A percentile compares a stretch with the other conserved stretches of the same genome.
These are phyloP conservation scores for Phragmatobia fuliginosa DNA, from an alignment of 2,888 invertebrate species.

Conservation along the genomic window DNA sequence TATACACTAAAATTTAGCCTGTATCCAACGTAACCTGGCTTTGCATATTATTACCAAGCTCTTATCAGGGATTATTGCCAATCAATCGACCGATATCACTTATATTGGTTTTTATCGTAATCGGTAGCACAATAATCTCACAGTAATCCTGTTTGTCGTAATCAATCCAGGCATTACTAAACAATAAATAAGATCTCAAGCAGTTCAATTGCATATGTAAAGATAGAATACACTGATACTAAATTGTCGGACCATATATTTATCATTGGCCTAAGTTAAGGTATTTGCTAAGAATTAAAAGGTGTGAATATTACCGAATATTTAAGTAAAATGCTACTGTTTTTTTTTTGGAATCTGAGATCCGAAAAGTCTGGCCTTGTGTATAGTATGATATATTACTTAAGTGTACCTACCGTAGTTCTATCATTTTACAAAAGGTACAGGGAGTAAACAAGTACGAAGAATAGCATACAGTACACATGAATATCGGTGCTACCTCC, in stretches of 20 bases:
- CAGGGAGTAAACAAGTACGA: no score
- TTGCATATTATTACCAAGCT: neutral
- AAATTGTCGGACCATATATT: neutral
- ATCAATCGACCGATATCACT: constrained; percentile 1
- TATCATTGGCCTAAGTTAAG: neutral
- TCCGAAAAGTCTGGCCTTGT: no score
- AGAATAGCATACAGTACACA: no score
- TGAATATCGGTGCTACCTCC: no score
- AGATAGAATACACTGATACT: neutral
- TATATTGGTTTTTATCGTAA: constrained; percentile 9
- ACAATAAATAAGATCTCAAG: neutral
- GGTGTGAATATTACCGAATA: neutral
- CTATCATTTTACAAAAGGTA: no score
- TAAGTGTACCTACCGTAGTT: no score
- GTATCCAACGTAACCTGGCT: neutral
- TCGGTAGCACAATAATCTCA: neutral
- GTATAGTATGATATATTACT: no score
- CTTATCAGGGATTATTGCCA: neutral
- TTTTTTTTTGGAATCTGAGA: no score
- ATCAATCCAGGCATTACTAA: neutral
- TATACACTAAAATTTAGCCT: neutral
- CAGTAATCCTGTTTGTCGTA: neutral
- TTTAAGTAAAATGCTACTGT: no score
- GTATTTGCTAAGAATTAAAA: neutral
- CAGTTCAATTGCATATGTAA: neutral